Conservation (phyloP, 2,888 invertebrate genomes). For the Agrotis puta region DNA sequence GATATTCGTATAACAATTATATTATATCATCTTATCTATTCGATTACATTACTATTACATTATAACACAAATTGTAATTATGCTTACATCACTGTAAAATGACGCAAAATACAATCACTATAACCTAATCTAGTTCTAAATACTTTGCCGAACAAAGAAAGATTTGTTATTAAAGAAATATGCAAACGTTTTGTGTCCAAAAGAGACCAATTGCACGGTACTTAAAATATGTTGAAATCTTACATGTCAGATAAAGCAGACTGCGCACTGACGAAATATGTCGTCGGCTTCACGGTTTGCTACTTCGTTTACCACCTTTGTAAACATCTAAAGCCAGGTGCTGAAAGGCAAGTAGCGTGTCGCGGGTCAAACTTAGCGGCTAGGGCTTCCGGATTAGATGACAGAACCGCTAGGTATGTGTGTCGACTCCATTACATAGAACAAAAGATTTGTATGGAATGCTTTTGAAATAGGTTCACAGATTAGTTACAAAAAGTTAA, state of each 20-base stretch:
- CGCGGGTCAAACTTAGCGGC: background rate
- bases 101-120: constrained; percentile 38
- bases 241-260: constrained; percentile 5
- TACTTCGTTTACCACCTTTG: constrained; percentile 5
- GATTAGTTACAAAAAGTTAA: constrained; percentile 2
- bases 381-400: constrained; percentile 2
- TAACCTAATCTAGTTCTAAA: constrained; percentile 19
- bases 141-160: constrained; percentile 31
- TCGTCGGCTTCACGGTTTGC: constrained; percentile 3
- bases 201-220: constrained; percentile 18
- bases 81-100: constrained; percentile 32
- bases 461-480: background rate
- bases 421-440: background rate
- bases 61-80: constrained; percentile 6
- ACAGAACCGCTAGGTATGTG: constrained; percentile 1
- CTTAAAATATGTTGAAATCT: constrained; percentile 28
- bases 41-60: background rate
- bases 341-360: constrained; percentile 19
- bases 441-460: constrained; percentile 13
- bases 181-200: constrained; percentile 2
- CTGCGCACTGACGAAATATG: background rate
- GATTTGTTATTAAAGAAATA: constrained; percentile 38
- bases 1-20: background rate
- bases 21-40: constrained; percentile 4
- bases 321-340: background rate